Conservation (phyloP, 2,113 vertebrate genomes). For the Lates calcarifer region DNA sequence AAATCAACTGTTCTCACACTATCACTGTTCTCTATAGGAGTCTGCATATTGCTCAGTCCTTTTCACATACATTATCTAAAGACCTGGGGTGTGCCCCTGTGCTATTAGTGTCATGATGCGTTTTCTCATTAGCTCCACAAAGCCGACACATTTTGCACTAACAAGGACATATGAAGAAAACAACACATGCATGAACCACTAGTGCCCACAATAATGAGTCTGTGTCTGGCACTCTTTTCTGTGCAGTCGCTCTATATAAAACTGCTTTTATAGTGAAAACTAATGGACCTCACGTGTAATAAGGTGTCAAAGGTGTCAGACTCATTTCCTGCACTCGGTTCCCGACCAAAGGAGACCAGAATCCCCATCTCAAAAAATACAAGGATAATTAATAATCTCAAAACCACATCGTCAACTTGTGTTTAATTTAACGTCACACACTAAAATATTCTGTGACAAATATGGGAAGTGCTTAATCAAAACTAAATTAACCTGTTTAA, state of each 20-base stretch:
- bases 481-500: slow-evolving; percentile 33
- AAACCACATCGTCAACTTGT: slow-evolving; percentile 11
- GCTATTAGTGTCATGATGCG: background rate
- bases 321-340: slow-evolving; percentile 48
- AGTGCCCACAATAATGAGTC: slow-evolving; percentile 5
- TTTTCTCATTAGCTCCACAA: slow-evolving; percentile 10
- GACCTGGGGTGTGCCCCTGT: background rate
- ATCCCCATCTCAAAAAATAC: slow-evolving; percentile 20
- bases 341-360: slow-evolving; percentile 21
- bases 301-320: slow-evolving; percentile 49
- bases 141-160: slow-evolving; percentile 17
- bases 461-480: slow-evolving; percentile 3
- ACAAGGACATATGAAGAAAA: slow-evolving; percentile 3
- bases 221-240: background rate
- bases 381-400: slow-evolving; percentile 30
- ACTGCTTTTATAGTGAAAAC: slow-evolving; percentile 10
- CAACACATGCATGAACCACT: slow-evolving; percentile 20
- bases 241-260: slow-evolving; percentile 15
- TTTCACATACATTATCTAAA: background rate
- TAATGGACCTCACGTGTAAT: slow-evolving; percentile 24
- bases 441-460: background rate
- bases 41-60: background rate
- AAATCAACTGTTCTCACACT: background rate
- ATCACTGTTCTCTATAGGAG: background rate
- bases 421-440: slow-evolving; percentile 53